phyloP scores from a whole-genome alignment of 2,797 vertebrate genomes.

The Hydrocynus forskahlii region DNA sequence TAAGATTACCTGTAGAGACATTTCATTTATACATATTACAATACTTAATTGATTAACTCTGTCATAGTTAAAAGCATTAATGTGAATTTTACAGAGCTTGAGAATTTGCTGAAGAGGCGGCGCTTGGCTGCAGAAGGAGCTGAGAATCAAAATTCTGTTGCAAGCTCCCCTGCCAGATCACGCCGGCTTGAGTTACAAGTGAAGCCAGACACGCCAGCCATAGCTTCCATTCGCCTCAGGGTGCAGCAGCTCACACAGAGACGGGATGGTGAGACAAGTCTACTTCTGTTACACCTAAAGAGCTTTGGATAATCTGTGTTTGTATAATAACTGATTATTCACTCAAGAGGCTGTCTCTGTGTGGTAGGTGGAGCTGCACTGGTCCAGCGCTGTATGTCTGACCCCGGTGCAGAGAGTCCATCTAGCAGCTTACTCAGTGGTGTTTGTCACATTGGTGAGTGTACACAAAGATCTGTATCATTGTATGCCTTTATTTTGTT shows the following conservation, averaged over 20 bases:
- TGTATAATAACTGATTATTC: background rate
- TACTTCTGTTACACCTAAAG: background rate
- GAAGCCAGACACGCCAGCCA: slow-evolving; percentile 74
- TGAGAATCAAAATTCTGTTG: slow-evolving; percentile 69
- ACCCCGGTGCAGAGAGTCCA: slow-evolving; percentile 64
- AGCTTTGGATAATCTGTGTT: background rate
- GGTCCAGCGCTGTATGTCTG: slow-evolving; percentile 70
- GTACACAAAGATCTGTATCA: background rate
- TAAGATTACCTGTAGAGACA: background rate
- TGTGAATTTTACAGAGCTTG: slow-evolving; percentile 58
- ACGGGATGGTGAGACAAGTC: slow-evolving; percentile 65
- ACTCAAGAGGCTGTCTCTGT: slow-evolving; percentile 5
- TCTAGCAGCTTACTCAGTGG: slow-evolving; percentile 39
- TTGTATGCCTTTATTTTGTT: background rate
- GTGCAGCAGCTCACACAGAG: slow-evolving; percentile 72
- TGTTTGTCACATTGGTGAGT: slow-evolving; percentile 66
- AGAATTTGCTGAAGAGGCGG: slow-evolving; percentile 70
- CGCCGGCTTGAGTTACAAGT: slow-evolving; percentile 53
- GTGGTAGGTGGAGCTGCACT: slow-evolving; percentile 55
- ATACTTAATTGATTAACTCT: background rate
- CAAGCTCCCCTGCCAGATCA: slow-evolving; percentile 51
- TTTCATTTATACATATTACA: background rate
- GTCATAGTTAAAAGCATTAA: background rate
- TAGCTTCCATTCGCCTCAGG: slow-evolving; percentile 69
- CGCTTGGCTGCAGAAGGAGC: slow-evolving; percentile 67